phyloP scores from a whole-genome alignment of 2,113 vertebrate genomes.

The Dasyurus viverrinus region DNA sequence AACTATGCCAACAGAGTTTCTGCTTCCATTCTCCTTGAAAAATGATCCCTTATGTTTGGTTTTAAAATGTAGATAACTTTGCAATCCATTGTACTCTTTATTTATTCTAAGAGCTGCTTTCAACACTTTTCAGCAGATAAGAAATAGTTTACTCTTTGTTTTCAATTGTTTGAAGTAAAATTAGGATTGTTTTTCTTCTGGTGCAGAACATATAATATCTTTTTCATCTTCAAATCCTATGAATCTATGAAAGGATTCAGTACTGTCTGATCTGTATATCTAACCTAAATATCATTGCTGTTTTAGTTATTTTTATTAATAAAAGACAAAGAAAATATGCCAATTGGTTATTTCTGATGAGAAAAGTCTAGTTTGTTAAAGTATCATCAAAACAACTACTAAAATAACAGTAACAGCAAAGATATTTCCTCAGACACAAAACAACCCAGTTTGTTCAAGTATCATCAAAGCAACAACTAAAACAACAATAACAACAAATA shows the following conservation, averaged over 20 bases:
- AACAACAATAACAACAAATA: not conserved
- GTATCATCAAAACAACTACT: too few species aligned
- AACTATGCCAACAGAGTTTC: constrained; percentile 23
- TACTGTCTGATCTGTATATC: not conserved
- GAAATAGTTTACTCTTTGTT: constrained; percentile 11
- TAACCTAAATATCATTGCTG: not conserved
- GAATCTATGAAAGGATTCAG: not conserved
- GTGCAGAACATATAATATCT: not conserved
- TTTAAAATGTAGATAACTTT: not conserved
- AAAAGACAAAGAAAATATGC: not conserved
- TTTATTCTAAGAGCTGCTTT: constrained; percentile 21
- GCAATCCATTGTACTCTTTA: not conserved
- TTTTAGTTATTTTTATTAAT: constrained; percentile 13
- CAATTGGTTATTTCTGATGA: not conserved
- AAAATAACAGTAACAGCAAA: too few species aligned
- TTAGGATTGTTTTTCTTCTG: not conserved
- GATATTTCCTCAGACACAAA: too few species aligned
- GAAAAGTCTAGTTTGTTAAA: not conserved
- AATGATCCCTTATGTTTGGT: constrained; percentile 13
- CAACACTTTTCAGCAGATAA: not conserved
- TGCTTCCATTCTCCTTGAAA: constrained; percentile 40
- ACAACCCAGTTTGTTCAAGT: not conserved
- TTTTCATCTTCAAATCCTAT: not conserved
- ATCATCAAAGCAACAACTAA: not conserved
- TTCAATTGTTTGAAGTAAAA: constrained; percentile 2